phyloP scores from a whole-genome alignment of 2,888 invertebrate genomes.

The Gisinianus flammeolus region DNA sequence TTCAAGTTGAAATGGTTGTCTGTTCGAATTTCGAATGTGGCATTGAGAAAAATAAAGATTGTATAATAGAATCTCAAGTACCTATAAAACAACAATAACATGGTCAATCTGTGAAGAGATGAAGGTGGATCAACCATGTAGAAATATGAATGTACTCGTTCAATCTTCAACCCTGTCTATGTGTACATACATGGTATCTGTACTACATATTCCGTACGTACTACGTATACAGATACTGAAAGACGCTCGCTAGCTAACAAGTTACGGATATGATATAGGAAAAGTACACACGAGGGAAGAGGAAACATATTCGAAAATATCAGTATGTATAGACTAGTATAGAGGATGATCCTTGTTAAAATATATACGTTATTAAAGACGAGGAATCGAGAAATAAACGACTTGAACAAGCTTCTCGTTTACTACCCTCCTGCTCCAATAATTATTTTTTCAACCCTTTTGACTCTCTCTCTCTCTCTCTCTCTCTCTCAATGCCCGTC shows the following conservation, averaged over 20 bases:
- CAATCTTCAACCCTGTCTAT: background rate
- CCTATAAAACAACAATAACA: conserved; percentile 5
- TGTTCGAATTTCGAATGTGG: background rate
- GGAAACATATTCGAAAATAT: too few relatives aligned
- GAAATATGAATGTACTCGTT: background rate
- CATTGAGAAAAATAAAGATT: background rate
- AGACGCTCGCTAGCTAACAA: background rate
- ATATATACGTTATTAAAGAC: conserved; percentile 8
- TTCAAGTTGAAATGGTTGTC: too few relatives aligned
- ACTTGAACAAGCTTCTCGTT: conserved; percentile 17
- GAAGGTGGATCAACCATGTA: background rate
- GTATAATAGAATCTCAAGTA: conserved; percentile 4
- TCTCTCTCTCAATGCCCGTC: background rate
- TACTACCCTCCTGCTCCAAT: conserved; percentile 3
- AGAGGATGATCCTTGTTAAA: conserved; percentile 11
- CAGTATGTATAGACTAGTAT: too few relatives aligned
- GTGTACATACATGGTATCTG: too few relatives aligned
- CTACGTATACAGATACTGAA: background rate
- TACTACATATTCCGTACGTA: too few relatives aligned
- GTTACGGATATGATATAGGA: too few relatives aligned
- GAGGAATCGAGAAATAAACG: conserved; percentile 1
- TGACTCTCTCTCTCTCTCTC: background rate
- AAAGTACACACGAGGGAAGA: background rate
- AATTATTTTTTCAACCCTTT: background rate
- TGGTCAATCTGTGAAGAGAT: background rate